Evolutionary conservation across 2,888 invertebrate species (phyloP).

Genomic region (Nephrotoma guestfalica): DNA sequence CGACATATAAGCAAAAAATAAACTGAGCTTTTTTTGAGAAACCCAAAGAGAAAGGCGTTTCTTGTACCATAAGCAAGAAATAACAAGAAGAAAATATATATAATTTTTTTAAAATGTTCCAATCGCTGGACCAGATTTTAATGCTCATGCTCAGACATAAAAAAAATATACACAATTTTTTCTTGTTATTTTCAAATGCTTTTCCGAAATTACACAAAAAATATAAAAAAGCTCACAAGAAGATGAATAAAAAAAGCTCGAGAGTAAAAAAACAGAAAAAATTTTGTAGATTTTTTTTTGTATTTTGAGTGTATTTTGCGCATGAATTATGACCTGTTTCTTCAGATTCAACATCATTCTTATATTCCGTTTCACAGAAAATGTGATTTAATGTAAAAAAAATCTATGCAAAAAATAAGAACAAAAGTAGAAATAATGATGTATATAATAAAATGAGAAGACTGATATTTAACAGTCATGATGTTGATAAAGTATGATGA

Average conservation of each 20-base stretch:
- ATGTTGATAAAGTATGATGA: not conserved
- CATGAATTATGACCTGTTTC: not conserved
- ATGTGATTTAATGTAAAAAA: not conserved
- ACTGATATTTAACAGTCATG: not conserved
- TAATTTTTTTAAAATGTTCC: not conserved
- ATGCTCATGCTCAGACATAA: constrained; percentile 4
- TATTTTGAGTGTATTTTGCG: not conserved
- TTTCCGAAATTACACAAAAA: not conserved
- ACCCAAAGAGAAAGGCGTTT: not conserved
- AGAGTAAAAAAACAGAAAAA: not conserved
- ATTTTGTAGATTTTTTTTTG: not conserved
- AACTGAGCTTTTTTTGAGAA: not conserved
- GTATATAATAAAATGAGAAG: not conserved
- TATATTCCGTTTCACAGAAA: not conserved
- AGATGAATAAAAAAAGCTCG: not conserved
- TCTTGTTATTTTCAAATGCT: not conserved
- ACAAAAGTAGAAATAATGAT: not conserved
- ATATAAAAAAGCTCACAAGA: not conserved
- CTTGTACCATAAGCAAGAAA: not conserved
- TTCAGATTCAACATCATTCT: not conserved
- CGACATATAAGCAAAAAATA: not conserved
- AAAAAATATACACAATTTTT: not conserved
- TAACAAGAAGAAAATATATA: not conserved
- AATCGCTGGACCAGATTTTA: constrained; percentile 5
- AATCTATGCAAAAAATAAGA: not conserved